phyloP scores from a whole-genome alignment of 2,113 vertebrate genomes.

The Lagopus muta region DNA sequence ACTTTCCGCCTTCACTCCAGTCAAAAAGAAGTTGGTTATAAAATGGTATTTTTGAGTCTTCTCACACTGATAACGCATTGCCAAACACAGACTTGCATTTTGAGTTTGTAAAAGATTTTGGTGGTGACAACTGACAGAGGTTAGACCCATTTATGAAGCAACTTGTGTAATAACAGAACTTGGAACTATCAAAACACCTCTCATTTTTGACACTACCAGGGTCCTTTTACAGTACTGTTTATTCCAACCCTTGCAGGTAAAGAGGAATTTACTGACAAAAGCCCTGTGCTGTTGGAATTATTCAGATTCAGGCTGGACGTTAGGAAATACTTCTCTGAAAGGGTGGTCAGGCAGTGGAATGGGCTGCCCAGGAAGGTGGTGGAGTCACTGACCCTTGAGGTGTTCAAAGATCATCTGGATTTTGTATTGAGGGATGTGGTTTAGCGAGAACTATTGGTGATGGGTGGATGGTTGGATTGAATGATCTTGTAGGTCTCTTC shows the following conservation, averaged over 20 bases:
- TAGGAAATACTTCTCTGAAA: too few relatives aligned
- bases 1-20: background rate
- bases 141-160: background rate
- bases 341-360: too few relatives aligned
- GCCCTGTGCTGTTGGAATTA: background rate
- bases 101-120: background rate
- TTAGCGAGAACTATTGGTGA: too few relatives aligned
- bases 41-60: background rate
- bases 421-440: too few relatives aligned
- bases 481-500: too few relatives aligned
- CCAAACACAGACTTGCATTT: background rate
- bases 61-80: background rate
- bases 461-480: too few relatives aligned
- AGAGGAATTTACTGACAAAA: background rate
- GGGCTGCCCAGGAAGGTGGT: too few relatives aligned
- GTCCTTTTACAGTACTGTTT: background rate
- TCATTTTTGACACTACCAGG: background rate
- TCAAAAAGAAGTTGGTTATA: background rate
- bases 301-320: too few relatives aligned
- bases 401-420: too few relatives aligned
- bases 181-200: background rate
- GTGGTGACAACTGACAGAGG: background rate
- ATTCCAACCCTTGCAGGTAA: background rate
- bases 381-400: too few relatives aligned
- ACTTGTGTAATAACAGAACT: background rate